phyloP scores from a whole-genome alignment of 1,140 invertebrate genomes.

The Metopolophium dirhodum region DNA sequence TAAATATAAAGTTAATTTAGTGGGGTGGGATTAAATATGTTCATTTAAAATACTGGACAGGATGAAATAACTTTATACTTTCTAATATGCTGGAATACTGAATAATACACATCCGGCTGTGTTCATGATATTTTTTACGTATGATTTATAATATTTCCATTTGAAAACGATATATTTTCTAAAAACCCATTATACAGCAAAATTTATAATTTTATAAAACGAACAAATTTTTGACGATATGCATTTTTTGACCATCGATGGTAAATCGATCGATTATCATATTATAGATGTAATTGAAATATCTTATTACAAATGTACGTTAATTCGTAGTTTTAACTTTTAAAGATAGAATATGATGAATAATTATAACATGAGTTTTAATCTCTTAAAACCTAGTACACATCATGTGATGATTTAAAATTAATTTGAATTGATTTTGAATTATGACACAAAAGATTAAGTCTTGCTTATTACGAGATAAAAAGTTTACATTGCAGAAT shows the following conservation, averaged over 20 bases:
- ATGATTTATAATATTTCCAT: neutral
- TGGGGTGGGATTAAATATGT: neutral
- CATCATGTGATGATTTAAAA: neutral
- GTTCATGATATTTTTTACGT: neutral
- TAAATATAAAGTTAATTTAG: neutral
- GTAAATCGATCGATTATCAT: neutral
- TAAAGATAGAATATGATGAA: too few relatives aligned
- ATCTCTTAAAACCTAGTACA: neutral
- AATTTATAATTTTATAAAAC: neutral
- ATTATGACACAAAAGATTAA: neutral
- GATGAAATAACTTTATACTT: neutral
- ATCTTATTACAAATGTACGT: neutral
- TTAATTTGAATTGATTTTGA: neutral
- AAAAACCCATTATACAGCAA: neutral
- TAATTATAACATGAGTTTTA: neutral
- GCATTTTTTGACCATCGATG: neutral
- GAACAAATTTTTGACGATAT: neutral
- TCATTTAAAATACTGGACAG: neutral
- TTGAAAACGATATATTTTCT: neutral
- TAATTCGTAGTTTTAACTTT: neutral
- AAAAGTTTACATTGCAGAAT: neutral
- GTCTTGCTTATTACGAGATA: neutral
- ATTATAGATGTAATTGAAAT: neutral
- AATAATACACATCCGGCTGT: neutral
- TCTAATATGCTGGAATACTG: neutral